Percentiles rank a stretch among this genome's conserved stretches.
Conservation (phyloP, 2,113 vertebrate species). For the Petaurus breviceps region DNA sequence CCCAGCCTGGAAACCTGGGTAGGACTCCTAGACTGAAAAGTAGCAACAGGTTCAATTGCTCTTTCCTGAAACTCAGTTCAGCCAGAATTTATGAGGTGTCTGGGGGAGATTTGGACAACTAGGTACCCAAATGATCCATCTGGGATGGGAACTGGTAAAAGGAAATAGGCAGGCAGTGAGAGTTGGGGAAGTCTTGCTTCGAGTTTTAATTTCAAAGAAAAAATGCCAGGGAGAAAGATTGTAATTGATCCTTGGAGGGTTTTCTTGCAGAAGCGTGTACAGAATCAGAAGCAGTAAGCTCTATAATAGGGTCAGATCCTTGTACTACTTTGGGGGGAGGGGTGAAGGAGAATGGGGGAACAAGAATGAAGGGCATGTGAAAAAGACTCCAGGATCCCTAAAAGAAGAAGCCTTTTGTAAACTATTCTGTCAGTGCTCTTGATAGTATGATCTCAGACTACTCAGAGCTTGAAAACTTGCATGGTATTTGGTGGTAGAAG, state of each 20-base stretch:
- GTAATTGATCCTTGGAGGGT: background rate
- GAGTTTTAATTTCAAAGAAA: slow-evolving; percentile 17
- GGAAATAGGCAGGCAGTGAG: background rate
- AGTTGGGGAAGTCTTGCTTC: background rate
- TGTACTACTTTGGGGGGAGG: slow-evolving; percentile 7
- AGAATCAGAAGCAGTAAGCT: background rate
- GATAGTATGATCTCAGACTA: background rate
- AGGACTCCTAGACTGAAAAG: slow-evolving; percentile 48
- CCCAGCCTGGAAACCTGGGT: slow-evolving; percentile 44
- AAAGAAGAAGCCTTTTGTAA: background rate
- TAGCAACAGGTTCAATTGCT: slow-evolving; percentile 24
- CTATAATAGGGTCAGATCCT: slow-evolving; percentile 42
- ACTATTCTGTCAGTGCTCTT: background rate
- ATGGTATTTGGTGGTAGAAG: slow-evolving; percentile 48
- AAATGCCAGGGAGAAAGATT: slow-evolving; percentile 14
- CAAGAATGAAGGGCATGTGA: slow-evolving; percentile 42
- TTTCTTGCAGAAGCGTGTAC: background rate
- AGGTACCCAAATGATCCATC: background rate
- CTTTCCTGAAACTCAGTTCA: slow-evolving; percentile 25
- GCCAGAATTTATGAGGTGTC: slow-evolving; percentile 30
- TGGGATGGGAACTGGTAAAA: background rate
- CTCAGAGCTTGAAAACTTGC: slow-evolving; percentile 49
- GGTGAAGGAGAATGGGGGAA: background rate
- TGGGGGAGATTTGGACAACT: slow-evolving; percentile 34
- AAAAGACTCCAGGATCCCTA: slow-evolving; percentile 40